Percentiles rank a stretch among this genome's conserved stretches.
Evolutionary conservation across 1,140 invertebrate species (phyloP).

Genomic region (Holcopasites calliopsidis): DNA sequence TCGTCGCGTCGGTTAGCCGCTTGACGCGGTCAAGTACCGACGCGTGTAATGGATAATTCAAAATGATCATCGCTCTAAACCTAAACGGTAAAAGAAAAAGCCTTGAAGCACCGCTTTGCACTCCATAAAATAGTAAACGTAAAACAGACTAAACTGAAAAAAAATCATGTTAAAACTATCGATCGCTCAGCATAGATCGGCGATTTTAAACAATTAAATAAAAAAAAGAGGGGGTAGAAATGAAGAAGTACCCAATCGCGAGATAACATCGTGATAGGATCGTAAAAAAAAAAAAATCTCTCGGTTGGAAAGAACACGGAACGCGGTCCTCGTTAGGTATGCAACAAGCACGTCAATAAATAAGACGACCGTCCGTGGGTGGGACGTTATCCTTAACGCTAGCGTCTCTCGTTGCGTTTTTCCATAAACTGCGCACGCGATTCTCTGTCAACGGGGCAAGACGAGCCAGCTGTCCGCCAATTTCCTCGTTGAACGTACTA

Average conservation of each 20-base stretch:
- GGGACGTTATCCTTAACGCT: conserved; percentile 7
- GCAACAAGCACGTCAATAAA: conserved; percentile 22
- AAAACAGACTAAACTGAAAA: neutral
- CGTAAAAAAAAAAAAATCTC: conserved; percentile 9
- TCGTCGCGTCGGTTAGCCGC: neutral
- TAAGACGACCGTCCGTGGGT: neutral
- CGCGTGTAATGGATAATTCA: neutral
- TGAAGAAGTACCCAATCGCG: conserved; percentile 1
- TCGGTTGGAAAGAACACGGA: no score
- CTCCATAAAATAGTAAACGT: neutral
- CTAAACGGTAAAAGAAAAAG: neutral
- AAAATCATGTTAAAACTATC: conserved; percentile 5
- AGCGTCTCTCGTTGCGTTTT: conserved; percentile 4
- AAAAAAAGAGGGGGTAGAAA: neutral
- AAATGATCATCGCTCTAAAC: neutral
- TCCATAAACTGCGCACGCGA: neutral
- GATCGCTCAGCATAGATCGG: neutral
- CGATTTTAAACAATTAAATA: neutral
- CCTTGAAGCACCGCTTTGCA: neutral
- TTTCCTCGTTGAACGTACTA: neutral
- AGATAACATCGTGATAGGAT: neutral
- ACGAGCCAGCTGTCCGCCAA: neutral
- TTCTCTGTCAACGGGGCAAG: neutral
- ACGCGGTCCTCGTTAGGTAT: conserved; percentile 20
- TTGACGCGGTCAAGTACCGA: conserved; percentile 10